Evolutionary conservation across 2,113 vertebrate genomes (phyloP).

Genomic region (Melanerpes aurifrons): DNA sequence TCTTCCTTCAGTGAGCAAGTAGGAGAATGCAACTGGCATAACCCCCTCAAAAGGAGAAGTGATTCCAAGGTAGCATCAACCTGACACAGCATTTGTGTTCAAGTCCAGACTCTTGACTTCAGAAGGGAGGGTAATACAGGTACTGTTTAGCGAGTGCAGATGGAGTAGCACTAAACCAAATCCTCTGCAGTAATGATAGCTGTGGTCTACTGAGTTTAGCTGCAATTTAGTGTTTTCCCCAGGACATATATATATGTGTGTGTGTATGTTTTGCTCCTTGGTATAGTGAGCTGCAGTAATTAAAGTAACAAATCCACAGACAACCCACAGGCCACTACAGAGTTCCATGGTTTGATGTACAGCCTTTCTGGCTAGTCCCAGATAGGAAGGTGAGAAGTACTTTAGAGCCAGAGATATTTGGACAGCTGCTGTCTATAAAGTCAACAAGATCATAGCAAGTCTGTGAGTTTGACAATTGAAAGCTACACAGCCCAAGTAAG

Average conservation of each 20-base stretch:
- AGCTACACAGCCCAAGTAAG: not conserved
- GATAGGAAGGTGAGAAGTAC: not conserved
- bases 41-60: not conserved
- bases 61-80: not conserved
- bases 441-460: not conserved
- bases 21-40: not conserved
- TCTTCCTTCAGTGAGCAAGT: not conserved
- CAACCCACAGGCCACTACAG: not conserved
- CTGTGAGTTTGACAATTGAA: not conserved
- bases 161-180: not conserved
- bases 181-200: not conserved
- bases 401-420: slow-evolving; percentile 14
- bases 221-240: not conserved
- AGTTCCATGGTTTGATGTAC: not conserved
- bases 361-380: not conserved
- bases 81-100: not conserved
- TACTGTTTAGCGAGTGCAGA: not conserved
- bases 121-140: not conserved
- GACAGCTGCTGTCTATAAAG: not conserved
- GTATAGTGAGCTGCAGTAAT: not conserved
- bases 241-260: not conserved
- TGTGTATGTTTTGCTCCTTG: not conserved
- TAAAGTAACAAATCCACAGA: slow-evolving; percentile 23
- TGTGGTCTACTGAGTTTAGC: not conserved
- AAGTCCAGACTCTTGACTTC: not conserved